phyloP scores from a whole-genome alignment of 2,888 invertebrate species.

The Ennomos fuscantarius region DNA sequence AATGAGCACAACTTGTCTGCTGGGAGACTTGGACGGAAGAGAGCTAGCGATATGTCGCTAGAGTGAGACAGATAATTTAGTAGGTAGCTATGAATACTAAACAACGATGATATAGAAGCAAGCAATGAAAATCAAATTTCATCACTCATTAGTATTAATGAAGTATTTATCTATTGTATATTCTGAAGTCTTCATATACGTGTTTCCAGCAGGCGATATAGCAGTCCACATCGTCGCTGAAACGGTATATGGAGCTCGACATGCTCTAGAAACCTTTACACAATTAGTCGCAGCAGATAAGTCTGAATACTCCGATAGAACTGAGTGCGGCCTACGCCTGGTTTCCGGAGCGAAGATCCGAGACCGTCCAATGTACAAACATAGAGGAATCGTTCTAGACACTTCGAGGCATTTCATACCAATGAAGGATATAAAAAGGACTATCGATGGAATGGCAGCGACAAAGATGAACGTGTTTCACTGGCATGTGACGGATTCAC shows the following conservation, averaged over 20 bases:
- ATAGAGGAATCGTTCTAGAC: constrained; percentile 95
- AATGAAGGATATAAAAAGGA: constrained; percentile 87
- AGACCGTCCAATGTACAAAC: constrained; percentile 92
- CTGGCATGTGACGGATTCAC: constrained; percentile 96
- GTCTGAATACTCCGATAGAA: constrained; percentile 51
- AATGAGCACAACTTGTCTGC: no score
- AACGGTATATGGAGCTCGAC: constrained; percentile 90
- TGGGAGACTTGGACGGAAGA: no score
- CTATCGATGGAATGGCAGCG: constrained; percentile 93
- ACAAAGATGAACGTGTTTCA: constrained; percentile 97
- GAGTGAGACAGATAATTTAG: no score
- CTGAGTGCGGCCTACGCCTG: constrained; percentile 84
- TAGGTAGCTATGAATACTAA: no score
- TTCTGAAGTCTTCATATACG: no score
- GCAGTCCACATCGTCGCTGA: constrained; percentile 83
- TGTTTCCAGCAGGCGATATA: constrained; percentile 70
- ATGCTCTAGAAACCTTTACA: constrained; percentile 90
- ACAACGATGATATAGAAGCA: no score
- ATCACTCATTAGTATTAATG: no score
- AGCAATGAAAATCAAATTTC: no score
- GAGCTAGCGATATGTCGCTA: no score
- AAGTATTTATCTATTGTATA: no score
- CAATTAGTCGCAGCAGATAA: constrained; percentile 85
- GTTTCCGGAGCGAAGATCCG: constrained; percentile 86
- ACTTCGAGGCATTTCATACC: constrained; percentile 95